A percentile compares a stretch with the other conserved stretches of the same genome.
Evolutionary conservation across 2,797 vertebrate genomes (phyloP).

Genomic region (Spatula versicolor): DNA sequence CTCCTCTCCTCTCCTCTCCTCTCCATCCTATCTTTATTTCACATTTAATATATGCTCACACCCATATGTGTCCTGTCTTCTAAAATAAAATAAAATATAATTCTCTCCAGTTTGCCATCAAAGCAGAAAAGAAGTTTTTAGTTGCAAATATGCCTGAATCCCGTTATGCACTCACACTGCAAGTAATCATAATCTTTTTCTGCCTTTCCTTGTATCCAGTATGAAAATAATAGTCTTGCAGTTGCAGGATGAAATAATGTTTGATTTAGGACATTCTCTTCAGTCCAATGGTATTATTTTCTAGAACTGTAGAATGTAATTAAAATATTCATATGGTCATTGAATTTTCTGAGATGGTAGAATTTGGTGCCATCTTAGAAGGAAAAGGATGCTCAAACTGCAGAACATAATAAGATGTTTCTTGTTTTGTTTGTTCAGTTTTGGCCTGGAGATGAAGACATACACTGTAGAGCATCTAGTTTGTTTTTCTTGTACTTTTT

Average conservation of each 20-base stretch:
- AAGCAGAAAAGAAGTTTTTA: not conserved
- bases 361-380: not conserved
- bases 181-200: not conserved
- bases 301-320: not conserved
- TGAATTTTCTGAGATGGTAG: not conserved
- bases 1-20: no score
- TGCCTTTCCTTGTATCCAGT: not conserved
- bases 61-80: not conserved
- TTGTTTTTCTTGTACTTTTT: not conserved
- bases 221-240: not conserved
- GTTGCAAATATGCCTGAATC: not conserved
- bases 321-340: not conserved
- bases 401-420: not conserved
- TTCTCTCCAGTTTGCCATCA: not conserved
- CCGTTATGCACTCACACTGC: not conserved
- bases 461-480: not conserved
- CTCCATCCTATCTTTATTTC: not conserved
- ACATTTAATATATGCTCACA: not conserved
- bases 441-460: not conserved
- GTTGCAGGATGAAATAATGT: not conserved
- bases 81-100: not conserved
- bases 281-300: not conserved
- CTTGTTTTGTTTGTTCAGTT: not conserved
- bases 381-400: not conserved
- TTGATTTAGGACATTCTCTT: not conserved